These are phyloP conservation scores for Callinectes sapidus DNA, from an alignment of 2,888 invertebrate species.

Conservation along the genomic window DNA sequence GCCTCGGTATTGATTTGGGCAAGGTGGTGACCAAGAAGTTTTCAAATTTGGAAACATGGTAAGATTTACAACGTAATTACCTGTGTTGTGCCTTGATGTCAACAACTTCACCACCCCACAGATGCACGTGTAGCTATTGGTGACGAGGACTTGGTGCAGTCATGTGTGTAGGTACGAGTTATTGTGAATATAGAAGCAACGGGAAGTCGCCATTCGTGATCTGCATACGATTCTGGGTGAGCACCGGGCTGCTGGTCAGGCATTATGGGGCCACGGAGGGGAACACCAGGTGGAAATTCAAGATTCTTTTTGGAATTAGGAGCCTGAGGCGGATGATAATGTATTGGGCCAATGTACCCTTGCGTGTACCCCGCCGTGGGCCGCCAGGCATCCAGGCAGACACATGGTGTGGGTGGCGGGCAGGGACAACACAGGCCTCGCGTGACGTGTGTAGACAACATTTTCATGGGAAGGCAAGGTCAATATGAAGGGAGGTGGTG, in stretches of 20 bases:
- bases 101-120: not conserved
- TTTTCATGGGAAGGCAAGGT: no score
- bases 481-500: not conserved
- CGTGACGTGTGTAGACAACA: not conserved
- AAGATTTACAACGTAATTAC: constrained; percentile 74
- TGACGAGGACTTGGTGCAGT: not conserved
- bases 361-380: no score
- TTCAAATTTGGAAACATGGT: constrained; percentile 99
- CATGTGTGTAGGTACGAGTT: not conserved
- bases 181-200: not conserved
- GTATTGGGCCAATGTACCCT: not conserved
- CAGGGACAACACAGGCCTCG: not conserved
- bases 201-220: not conserved
- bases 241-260: not conserved
- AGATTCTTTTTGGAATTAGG: not conserved
- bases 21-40: constrained; percentile 99
- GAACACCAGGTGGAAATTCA: not conserved
- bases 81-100: not conserved
- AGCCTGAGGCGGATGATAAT: not conserved
- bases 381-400: not conserved
- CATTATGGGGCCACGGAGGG: not conserved
- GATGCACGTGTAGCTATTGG: not conserved
- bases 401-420: not conserved
- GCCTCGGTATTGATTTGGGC: constrained; percentile 97
- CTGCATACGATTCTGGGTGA: not conserved